Base-by-base conservation (phyloP, 2,113 vertebrate species). In the Heliornis fulica region DNA sequence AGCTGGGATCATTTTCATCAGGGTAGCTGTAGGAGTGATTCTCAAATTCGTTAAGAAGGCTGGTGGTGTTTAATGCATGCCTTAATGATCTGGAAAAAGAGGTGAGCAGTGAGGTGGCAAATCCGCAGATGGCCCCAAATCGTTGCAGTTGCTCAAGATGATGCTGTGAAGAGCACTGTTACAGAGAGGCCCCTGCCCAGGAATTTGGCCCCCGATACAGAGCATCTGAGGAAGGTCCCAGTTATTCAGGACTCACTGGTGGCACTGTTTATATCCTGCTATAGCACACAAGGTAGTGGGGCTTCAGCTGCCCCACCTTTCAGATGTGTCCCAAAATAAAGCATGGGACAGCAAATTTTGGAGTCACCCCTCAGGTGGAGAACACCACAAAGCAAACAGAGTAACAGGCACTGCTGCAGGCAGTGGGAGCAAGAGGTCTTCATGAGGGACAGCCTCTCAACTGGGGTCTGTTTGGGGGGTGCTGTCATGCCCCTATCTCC, bases 21-120 rank as follows among this genome's bases (percentile, higher is more conserved):
- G 80, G n/a, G 14, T 54, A 31, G 46, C 34, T 75, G 29, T 5
- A n/a, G 51, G 51, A 92, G 25, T 4, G 25, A 63, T 17, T 78
- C 0, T 0, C 13, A 54, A 82, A 90, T 59, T 48, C 1, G 0
- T 56, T 54, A 63, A 1, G 54, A 43, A 72, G 36, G 60, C 32
- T 1, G 2, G 26, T 75, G 25, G 50, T 63, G 60, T 53, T 90
- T 59, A 60, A 93, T 7, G 16, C n/a, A 7, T 7, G 31, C 51
- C 72, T 89, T 95, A 96, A 93, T 96, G 90, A 91, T 78, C 79
- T 72, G 83, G 89, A 92, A 94, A 93, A 93, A 88, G 83, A 80
- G 83, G 59, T 61, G 89, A 95, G 94, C 91, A 69, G 59, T 80
- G 83, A 96, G 80, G 66, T 95, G 89, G 80, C 83, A 94, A 96